phyloP scores from a whole-genome alignment of 2,888 invertebrate genomes.

The Sinohyriopsis cumingii region DNA sequence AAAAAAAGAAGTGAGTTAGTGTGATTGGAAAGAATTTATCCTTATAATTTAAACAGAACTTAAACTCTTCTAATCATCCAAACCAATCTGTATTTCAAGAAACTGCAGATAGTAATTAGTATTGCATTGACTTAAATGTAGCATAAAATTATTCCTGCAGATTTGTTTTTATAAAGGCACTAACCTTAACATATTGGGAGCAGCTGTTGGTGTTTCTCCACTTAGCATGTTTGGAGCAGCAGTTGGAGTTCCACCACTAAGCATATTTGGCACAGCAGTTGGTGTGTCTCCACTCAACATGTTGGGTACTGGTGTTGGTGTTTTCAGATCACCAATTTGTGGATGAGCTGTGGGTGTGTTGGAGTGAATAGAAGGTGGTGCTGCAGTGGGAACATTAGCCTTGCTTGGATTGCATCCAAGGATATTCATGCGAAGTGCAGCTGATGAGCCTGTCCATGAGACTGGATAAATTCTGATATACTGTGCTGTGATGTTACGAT shows the following conservation, averaged over 20 bases:
- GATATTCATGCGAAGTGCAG: conserved; percentile 50
- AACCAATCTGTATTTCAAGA: no score
- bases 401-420: conserved; percentile 54
- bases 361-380: conserved; percentile 13
- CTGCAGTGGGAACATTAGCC: conserved; percentile 28
- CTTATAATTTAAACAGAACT: no score
- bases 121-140: no score
- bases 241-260: neutral
- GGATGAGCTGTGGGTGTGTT: conserved; percentile 25
- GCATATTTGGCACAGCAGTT: conserved; percentile 3
- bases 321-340: conserved; percentile 14
- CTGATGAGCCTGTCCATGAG: conserved; percentile 31
- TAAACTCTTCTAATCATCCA: no score
- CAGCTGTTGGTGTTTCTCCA: conserved; percentile 14
- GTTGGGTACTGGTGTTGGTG: conserved; percentile 22
- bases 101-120: no score
- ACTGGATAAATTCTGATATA: conserved; percentile 52
- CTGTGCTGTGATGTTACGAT: conserved; percentile 54
- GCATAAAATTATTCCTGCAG: no score
- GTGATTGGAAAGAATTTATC: no score
- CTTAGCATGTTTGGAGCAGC: conserved; percentile 1
- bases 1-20: no score
- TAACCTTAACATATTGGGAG: conserved; percentile 1
- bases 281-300: conserved; percentile 8
- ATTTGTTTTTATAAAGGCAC: no score